Conservation (phyloP, 2,113 vertebrate species). For the Plecturocebus donacophilus region DNA sequence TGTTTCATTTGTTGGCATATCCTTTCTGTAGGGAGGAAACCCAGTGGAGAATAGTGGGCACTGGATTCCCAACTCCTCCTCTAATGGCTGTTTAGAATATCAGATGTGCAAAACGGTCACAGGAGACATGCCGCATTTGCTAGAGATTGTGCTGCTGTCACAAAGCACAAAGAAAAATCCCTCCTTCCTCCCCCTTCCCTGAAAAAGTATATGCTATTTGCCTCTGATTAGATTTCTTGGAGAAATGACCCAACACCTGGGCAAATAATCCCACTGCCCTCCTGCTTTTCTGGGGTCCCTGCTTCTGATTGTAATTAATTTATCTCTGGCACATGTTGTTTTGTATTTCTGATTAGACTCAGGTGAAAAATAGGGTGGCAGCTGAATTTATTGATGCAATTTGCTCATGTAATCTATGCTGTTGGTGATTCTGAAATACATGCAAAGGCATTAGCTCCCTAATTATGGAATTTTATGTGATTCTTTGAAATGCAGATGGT, state of each 20-base stretch:
- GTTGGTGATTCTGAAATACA: slow-evolving; percentile 8
- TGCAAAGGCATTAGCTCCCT: not conserved
- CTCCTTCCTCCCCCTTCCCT: not conserved
- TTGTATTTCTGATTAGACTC: slow-evolving; percentile 42
- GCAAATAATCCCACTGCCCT: not conserved
- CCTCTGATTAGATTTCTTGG: slow-evolving; percentile 45
- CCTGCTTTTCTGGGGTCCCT: not conserved
- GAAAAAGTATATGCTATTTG: not conserved
- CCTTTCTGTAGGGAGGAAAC: not conserved
- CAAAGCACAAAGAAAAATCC: not conserved
- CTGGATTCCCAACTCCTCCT: not conserved
- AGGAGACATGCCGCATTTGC: not conserved
- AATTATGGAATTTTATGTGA: slow-evolving; percentile 1
- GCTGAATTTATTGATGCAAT: slow-evolving; percentile 5
- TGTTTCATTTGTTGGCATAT: not conserved
- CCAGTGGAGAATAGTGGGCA: rapidly evolving
- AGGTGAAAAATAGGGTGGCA: slow-evolving; percentile 7
- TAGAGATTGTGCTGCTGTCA: not conserved
- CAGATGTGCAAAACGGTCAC: not conserved
- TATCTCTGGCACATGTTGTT: not conserved
- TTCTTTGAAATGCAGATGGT: not conserved
- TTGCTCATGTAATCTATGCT: not conserved
- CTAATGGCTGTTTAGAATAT: not conserved
- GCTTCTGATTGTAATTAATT: slow-evolving; percentile 43
- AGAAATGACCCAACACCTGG: slow-evolving; percentile 29